phyloP scores from a whole-genome alignment of 1,140 invertebrate genomes.

The Chymomyza costata region DNA sequence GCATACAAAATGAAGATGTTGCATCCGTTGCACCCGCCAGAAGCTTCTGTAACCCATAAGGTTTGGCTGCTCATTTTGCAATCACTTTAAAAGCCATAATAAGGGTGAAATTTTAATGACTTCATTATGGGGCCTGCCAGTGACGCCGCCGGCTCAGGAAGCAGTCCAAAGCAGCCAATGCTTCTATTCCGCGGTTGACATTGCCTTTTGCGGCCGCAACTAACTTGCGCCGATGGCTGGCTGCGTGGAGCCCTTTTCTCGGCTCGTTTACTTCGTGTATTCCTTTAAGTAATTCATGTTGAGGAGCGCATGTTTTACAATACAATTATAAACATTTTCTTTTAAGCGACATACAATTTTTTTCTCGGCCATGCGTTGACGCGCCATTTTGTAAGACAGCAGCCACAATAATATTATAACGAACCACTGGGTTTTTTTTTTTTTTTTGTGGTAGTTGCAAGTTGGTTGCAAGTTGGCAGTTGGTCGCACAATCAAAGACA shows the following conservation, averaged over 20 bases:
- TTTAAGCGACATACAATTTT: slow-evolving; percentile 33
- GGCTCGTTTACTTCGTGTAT: slow-evolving; percentile 50
- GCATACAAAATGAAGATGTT: slow-evolving; percentile 70
- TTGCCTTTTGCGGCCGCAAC: slow-evolving; percentile 45
- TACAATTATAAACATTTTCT: slow-evolving; percentile 45
- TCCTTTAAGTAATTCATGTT: slow-evolving; percentile 42
- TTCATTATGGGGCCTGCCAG: slow-evolving; percentile 44
- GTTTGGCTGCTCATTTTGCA: slow-evolving; percentile 52
- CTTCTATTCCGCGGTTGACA: slow-evolving; percentile 49
- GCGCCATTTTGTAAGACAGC: slow-evolving; percentile 32
- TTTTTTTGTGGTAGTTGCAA: too few species aligned
- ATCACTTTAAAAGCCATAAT: slow-evolving; percentile 74
- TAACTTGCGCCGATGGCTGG: not conserved
- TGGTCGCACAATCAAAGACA: slow-evolving; percentile 45
- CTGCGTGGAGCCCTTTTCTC: slow-evolving; percentile 5
- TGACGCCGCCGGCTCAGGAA: slow-evolving; percentile 8
- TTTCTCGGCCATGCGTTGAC: slow-evolving; percentile 23
- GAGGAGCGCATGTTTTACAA: slow-evolving; percentile 36
- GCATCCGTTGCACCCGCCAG: slow-evolving; percentile 17
- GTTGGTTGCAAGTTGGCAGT: slow-evolving; percentile 10
- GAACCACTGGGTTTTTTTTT: too few species aligned
- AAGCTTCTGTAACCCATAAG: not conserved
- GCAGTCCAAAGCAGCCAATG: slow-evolving; percentile 11
- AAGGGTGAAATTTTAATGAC: slow-evolving; percentile 74
- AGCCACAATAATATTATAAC: slow-evolving; percentile 2